Conservation (phyloP, 2,797 vertebrate species). For the Sebastes oblongus region DNA sequence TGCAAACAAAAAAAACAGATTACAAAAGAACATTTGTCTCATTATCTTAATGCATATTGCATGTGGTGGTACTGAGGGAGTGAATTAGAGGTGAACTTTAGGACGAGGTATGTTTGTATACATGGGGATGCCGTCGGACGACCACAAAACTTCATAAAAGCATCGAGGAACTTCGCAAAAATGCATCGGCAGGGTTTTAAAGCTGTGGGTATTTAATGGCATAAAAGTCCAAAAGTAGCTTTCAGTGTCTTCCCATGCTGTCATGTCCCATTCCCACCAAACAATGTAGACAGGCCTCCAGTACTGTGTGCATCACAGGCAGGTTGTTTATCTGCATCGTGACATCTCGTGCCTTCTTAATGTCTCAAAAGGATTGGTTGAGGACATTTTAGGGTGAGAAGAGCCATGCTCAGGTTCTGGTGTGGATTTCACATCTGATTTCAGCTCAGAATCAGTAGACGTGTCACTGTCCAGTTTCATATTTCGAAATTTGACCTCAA, state of each 20-base stretch:
- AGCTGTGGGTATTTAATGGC: not conserved
- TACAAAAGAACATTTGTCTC: slow-evolving; percentile 75
- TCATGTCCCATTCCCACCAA: not conserved
- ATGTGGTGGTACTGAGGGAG: slow-evolving; percentile 51
- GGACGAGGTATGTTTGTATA: slow-evolving; percentile 12
- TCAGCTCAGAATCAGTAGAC: not conserved
- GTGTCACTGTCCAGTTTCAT: not conserved
- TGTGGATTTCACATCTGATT: not conserved
- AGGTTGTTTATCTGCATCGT: not conserved
- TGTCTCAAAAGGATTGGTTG: not conserved
- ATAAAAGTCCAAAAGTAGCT: not conserved
- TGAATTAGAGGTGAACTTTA: slow-evolving; percentile 56
- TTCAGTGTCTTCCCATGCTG: not conserved
- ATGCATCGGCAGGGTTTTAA: not conserved
- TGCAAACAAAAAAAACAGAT: slow-evolving; percentile 65
- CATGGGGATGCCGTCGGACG: not conserved
- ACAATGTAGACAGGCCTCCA: not conserved
- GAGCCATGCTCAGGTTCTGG: not conserved
- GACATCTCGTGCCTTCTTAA: not conserved
- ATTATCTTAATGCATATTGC: slow-evolving; percentile 74
- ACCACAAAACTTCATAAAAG: not conserved
- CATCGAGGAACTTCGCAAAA: not conserved
- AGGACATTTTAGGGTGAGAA: not conserved
- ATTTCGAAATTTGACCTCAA: not conserved
- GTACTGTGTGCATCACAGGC: not conserved